A percentile compares a stretch with the other conserved stretches of the same genome.
Conservation (phyloP, 1,140 invertebrate species). For the Myzus persicae region DNA sequence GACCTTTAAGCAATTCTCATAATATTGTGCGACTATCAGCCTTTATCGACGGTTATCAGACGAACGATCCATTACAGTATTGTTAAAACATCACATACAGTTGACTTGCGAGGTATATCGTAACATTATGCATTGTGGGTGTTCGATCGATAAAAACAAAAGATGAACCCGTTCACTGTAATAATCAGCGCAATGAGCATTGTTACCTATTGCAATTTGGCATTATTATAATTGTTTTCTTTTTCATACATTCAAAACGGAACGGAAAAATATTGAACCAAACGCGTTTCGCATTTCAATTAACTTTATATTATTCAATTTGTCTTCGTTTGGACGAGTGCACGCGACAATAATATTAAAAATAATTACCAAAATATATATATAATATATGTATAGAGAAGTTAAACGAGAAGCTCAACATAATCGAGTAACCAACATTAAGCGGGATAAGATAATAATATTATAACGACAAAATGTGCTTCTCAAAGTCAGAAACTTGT, state of each 20-base stretch:
- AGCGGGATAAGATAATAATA: background rate
- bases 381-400: background rate
- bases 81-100: background rate
- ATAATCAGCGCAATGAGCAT: background rate
- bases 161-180: background rate
- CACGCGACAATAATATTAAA: background rate
- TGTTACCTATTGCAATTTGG: no score
- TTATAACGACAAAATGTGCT: background rate
- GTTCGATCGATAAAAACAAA: background rate
- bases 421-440: background rate
- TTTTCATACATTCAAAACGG: no score
- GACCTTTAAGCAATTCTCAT: background rate
- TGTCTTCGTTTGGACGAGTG: background rate
- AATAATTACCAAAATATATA: background rate
- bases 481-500: background rate
- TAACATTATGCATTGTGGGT: no score
- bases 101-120: no score
- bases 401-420: background rate
- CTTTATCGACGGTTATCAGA: background rate
- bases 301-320: background rate
- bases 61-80: constrained; percentile 9
- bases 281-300: background rate
- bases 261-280: background rate
- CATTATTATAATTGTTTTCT: no score
- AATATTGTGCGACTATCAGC: background rate